Evolutionary conservation across 1,140 invertebrate species (phyloP), one percentile per base, ranked within the genome.

Genomic region (Limonius californicus): DNA sequence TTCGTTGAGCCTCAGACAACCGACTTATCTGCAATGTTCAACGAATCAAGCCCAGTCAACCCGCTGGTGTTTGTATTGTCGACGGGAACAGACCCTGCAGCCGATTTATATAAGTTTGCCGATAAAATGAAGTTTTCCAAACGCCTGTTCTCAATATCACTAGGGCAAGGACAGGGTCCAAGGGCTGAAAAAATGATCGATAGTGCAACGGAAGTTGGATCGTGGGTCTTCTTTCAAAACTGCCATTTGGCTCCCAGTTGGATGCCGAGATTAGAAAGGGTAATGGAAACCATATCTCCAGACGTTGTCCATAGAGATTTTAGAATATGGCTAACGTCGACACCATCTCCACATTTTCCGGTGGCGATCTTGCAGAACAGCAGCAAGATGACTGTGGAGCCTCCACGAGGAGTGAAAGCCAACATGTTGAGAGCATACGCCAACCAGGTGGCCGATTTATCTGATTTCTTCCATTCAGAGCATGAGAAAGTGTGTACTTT

Each of bases 221-320:
- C 76, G 54, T 90, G 88, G 88, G 82, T 90, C 0, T 83, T 88
- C 61, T 83, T 83, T 61, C 82, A 84, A 70, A 80, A 27, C 27
- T 90, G 88, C 73, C 88, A 90, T 70, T 77, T 90, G 54, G 86
- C 87, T 6, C 84, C 86, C 4, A 87, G 85, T 42, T 90, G 87
- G 87, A 87, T 90, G 87, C 82, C 84, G 1, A 70, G 74, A 14
- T 65, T 86, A 53, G 84, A 85, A 66, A 68, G 75, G n/a, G 64
- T 85, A 8, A 76, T 84, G 6, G 81, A 87, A 73, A 76, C 79
- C 2, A 72, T 89, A 3, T 70, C 77, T 3, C 68, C 79, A 0
- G 79, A 81, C 14, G 74, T 72, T 1, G 81, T 80, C 0, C 82
- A 89, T 68, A 72, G 77, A 42, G 79, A 83, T 50, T 90, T 89